phyloP scores from a whole-genome alignment of 2,113 vertebrate genomes.

The Herpetotheres cachinnans region DNA sequence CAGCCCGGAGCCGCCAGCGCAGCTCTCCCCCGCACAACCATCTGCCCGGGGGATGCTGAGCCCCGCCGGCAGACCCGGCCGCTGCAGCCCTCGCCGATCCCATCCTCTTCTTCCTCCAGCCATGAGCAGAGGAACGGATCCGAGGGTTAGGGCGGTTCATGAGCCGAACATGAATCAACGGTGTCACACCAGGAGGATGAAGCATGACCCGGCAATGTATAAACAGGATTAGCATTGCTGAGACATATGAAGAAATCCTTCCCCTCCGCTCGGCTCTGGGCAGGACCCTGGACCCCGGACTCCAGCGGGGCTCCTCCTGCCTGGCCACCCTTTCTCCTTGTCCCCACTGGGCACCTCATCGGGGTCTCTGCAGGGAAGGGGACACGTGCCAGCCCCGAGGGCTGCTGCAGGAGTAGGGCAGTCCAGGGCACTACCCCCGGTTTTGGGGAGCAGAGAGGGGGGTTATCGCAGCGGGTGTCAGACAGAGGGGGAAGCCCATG shows the following conservation, averaged over 20 bases:
- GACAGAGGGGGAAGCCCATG: accelerated
- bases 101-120: not conserved
- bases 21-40: accelerated
- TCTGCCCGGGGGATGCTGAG: not conserved
- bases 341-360: accelerated
- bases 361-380: not conserved
- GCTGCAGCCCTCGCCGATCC: not conserved
- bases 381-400: accelerated
- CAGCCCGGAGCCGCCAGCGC: accelerated
- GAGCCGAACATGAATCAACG: accelerated
- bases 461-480: accelerated
- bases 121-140: accelerated
- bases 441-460: not conserved
- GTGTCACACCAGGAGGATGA: not conserved
- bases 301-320: accelerated
- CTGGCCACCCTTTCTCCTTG: accelerated
- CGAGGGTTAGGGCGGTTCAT: not conserved
- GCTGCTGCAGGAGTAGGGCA: not conserved
- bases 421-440: accelerated
- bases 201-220: not conserved
- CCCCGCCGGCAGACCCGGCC: accelerated
- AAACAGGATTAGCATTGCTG: not conserved
- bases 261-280: not conserved
- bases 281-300: not conserved
- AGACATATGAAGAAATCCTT: not conserved